Conservation (phyloP, 2,888 invertebrate genomes). For the Phymatocera aterrima region DNA sequence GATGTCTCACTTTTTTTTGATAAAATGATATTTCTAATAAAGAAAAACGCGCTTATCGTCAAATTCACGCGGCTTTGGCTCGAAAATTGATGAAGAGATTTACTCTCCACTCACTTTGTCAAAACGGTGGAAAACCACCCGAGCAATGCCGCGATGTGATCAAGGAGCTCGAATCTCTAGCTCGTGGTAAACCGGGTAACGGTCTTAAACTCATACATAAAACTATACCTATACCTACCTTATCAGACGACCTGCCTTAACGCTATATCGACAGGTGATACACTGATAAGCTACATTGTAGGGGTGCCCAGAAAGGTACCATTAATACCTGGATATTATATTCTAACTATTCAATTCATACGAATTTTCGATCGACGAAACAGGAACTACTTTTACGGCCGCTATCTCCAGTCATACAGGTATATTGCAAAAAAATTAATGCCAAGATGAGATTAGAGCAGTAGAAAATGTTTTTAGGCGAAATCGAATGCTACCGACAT, state of each 20-base stretch:
- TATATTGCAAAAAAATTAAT: no score
- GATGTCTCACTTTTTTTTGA: no score
- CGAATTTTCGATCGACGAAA: background rate
- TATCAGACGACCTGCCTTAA: background rate
- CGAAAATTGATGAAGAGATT: background rate
- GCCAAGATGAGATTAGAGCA: background rate
- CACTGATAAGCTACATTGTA: background rate
- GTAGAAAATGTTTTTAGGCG: background rate
- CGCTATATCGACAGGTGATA: background rate
- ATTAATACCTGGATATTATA: background rate
- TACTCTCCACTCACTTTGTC: background rate
- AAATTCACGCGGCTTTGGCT: background rate
- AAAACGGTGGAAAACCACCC: background rate
- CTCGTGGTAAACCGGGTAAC: constrained; percentile 1
- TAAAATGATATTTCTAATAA: background rate
- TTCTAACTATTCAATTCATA: background rate
- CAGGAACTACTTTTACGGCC: background rate
- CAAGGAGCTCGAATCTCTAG: background rate
- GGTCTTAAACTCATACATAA: background rate
- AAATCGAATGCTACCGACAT: background rate
- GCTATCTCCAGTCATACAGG: no score
- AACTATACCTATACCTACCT: no score
- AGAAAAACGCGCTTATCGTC: background rate
- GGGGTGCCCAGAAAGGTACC: background rate
- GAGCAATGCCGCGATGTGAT: background rate